These are phyloP conservation scores for Parazoanthus darwini DNA, from an alignment of 92 coral and sea anemone genomes.

Conservation along the genomic window DNA sequence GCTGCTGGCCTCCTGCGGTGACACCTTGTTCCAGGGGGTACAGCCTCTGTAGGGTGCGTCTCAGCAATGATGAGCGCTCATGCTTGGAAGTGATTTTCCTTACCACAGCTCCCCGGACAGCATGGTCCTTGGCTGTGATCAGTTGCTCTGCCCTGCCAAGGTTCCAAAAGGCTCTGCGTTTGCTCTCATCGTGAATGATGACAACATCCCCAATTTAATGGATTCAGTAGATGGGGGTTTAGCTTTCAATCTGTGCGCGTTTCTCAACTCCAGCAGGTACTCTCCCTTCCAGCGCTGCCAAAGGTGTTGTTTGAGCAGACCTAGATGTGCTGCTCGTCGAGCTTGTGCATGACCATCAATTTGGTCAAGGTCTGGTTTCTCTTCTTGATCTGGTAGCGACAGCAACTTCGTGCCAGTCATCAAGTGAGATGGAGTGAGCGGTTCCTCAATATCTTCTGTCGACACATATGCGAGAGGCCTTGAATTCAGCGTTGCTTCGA, in stretches of 20 bases:
- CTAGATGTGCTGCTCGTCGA: background rate
- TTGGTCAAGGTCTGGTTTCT: no score
- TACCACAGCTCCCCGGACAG: constrained; percentile 25
- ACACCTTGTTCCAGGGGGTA: no score
- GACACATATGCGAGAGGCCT: no score
- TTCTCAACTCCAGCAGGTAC: constrained; percentile 9
- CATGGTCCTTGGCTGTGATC: constrained; percentile 15
- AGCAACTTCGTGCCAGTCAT: background rate
- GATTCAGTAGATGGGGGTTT: background rate
- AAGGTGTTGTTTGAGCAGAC: constrained; percentile 3
- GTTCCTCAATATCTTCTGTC: background rate
- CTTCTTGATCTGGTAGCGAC: background rate
- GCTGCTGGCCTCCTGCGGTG: no score
- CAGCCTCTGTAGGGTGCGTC: no score
- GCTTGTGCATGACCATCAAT: no score
- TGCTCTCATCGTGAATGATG: background rate
- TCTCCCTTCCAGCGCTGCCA: constrained; percentile 37
- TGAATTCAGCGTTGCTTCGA: no score
- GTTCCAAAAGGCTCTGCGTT: background rate
- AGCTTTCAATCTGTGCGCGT: background rate
- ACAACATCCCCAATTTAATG: background rate
- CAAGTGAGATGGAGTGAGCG: background rate
- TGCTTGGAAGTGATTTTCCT: background rate
- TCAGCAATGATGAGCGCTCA: background rate
- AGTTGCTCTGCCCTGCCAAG: background rate